Percentiles rank a stretch among this genome's conserved stretches.
phyloP scores from a whole-genome alignment of 2,113 vertebrate species.

The Tupaia chinensis region DNA sequence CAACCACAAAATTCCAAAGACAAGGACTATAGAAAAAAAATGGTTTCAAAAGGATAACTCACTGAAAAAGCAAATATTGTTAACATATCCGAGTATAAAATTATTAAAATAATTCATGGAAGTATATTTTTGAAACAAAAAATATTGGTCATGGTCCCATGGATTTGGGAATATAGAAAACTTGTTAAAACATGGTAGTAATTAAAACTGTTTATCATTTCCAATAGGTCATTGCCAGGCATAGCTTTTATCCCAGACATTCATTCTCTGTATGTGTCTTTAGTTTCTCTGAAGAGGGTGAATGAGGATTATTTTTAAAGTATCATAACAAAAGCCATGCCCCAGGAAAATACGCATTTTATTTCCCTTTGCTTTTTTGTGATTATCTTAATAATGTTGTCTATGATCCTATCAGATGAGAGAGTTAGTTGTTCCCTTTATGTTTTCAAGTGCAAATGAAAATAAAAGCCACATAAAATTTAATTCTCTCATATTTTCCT shows the following conservation, averaged over 20 bases:
- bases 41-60: background rate
- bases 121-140: constrained; percentile 16
- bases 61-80: constrained; percentile 7
- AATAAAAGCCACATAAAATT: background rate
- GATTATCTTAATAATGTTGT: background rate
- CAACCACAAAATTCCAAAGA: constrained; percentile 24
- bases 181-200: constrained; percentile 10
- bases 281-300: background rate
- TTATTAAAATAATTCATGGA: constrained; percentile 29
- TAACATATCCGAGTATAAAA: background rate
- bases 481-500: background rate
- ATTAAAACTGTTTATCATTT: constrained; percentile 54
- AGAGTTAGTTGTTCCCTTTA: background rate
- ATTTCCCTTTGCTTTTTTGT: background rate
- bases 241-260: constrained; percentile 32
- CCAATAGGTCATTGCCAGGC: background rate
- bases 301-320: constrained; percentile 8
- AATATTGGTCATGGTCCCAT: background rate
- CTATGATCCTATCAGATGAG: background rate
- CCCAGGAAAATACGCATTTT: background rate
- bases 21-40: background rate
- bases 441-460: constrained; percentile 15
- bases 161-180: background rate
- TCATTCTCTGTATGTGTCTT: constrained; percentile 10
- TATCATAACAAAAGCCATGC: background rate